These are phyloP conservation scores for Phrynocephalus vlangalii DNA, from an alignment of 2,797 vertebrate species.

Conservation along the genomic window DNA sequence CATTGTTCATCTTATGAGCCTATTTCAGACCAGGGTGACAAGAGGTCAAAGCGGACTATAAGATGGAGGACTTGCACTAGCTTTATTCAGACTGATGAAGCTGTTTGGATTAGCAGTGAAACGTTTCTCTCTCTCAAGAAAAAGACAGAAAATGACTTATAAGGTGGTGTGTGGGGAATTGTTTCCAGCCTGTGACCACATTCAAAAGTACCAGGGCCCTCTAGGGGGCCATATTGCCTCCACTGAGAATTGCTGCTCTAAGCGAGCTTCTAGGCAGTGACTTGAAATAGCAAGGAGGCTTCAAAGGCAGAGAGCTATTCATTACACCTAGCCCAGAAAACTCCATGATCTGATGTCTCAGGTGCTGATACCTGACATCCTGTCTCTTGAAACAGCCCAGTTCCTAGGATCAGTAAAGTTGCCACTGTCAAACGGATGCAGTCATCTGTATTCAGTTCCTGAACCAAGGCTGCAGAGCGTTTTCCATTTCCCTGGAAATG, in stretches of 20 bases:
- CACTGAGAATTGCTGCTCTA: neutral
- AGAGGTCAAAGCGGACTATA: no score
- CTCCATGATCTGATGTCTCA: neutral
- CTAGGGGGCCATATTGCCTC: no score
- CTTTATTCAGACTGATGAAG: no score
- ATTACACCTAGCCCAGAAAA: neutral
- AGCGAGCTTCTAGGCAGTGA: neutral
- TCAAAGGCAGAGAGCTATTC: neutral
- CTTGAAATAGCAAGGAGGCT: neutral
- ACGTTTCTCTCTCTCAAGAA: no score
- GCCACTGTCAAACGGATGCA: neutral
- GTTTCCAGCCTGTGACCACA: no score
- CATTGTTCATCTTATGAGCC: no score
- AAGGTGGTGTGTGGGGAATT: no score
- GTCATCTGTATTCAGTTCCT: neutral
- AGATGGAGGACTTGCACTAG: no score
- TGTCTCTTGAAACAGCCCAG: neutral
- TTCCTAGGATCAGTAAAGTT: neutral
- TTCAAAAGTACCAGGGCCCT: no score
- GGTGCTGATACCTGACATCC: neutral
- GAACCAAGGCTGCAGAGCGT: neutral
- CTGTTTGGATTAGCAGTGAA: no score
- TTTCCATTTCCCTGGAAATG: conserved; percentile 57
- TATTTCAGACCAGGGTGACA: no score
- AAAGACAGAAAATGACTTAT: no score